Conservation (phyloP, 2,888 invertebrate species). For the Podotricha telesiphe region DNA sequence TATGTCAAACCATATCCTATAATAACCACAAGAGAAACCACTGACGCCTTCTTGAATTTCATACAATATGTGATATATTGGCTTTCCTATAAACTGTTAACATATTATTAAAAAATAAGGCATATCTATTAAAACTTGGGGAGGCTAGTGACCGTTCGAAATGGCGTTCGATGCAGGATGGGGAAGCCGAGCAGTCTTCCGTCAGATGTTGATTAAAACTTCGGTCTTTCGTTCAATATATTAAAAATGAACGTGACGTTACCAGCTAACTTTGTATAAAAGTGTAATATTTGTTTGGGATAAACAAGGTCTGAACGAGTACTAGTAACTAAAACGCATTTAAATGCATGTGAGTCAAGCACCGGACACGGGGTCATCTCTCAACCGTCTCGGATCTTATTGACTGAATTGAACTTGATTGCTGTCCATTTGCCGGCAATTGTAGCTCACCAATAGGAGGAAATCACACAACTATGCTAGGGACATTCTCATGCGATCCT, state of each 20-base stretch:
- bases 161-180: too few species aligned
- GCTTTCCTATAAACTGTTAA: constrained; percentile 1
- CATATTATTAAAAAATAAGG: not conserved
- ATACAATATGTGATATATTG: constrained; percentile 19
- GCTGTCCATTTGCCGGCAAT: constrained; percentile 77
- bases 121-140: too few species aligned
- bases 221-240: not conserved
- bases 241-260: not conserved
- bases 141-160: too few species aligned
- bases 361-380: constrained; percentile 50
- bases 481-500: constrained; percentile 74
- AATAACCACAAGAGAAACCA: constrained; percentile 35
- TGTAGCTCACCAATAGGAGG: constrained; percentile 61
- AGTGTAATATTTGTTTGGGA: not conserved
- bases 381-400: constrained; percentile 66
- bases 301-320: not conserved
- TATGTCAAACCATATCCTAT: constrained; percentile 21
- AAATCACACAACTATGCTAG: constrained; percentile 65
- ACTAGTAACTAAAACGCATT: constrained; percentile 29
- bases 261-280: not conserved
- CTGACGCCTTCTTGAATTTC: constrained; percentile 30
- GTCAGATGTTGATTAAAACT: not conserved
- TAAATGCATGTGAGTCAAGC: constrained; percentile 38
- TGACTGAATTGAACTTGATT: constrained; percentile 79
- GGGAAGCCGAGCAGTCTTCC: too few species aligned